Conservation (phyloP, 1,140 invertebrate species). For the Drosophila sproati region DNA sequence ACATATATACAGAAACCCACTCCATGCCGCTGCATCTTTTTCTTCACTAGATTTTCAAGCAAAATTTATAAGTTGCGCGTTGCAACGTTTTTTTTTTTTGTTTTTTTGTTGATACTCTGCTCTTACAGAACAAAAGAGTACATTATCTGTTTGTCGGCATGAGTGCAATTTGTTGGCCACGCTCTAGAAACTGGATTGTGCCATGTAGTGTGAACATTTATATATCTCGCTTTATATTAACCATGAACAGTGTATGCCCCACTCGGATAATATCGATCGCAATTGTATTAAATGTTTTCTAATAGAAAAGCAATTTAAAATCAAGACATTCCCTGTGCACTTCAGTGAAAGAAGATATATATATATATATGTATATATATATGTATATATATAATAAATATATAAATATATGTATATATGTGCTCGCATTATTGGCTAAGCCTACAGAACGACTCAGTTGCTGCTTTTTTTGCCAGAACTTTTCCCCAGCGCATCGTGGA, state of each 20-base stretch:
- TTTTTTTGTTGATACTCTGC: not conserved
- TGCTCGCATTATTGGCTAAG: not conserved
- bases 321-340: not conserved
- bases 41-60: not conserved
- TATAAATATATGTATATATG: not conserved
- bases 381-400: not conserved
- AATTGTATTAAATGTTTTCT: not conserved
- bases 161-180: not conserved
- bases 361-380: not conserved
- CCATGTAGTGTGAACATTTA: not conserved
- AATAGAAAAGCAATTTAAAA: slow-evolving; percentile 4
- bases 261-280: not conserved
- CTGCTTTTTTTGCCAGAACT: not conserved
- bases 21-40: not conserved
- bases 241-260: not conserved
- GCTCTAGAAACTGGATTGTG: not conserved
- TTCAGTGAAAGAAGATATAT: not conserved
- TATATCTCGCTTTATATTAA: not conserved
- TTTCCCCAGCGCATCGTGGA: not conserved
- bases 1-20: slow-evolving; percentile 1
- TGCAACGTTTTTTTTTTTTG: not conserved
- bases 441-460: not conserved
- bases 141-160: not conserved
- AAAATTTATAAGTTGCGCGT: slow-evolving; percentile 3
- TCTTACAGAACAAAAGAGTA: not conserved